Base-by-base conservation (phyloP, 1,140 invertebrate genomes). In the Linepithema humile region DNA sequence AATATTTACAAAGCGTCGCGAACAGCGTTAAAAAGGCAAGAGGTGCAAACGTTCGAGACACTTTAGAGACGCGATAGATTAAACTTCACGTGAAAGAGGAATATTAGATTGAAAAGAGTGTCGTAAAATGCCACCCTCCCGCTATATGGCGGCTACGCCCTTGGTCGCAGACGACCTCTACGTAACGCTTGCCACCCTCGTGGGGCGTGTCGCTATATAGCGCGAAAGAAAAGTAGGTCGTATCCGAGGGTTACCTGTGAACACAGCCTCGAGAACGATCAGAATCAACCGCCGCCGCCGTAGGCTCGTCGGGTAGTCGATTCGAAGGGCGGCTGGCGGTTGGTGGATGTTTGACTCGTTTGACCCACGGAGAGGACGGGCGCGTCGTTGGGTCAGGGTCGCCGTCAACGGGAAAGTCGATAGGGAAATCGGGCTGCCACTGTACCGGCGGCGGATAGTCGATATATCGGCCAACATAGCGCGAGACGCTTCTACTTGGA, bases 351-450 rank as follows among this genome's bases (percentile, higher is more conserved):
- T 80, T 50, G 75, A 48, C 75, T 78, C 75, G 75, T 35, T 57
- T n/a, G n/a, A n/a, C n/a, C n/a, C n/a, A n/a, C 35, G 67, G 64
- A 43, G 57, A 70, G 83, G 74, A 84, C 78, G 72, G 20, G 64
- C 59, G 69, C 78, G 73, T 84, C 82, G 88, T 89, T 86, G 88
- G 88, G 88, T 89, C 88, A 89, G 82, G 88, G 85, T 89, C 88
- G 84, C 70, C 67, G 74, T 12, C 32, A n/a, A 23, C 53, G 85
- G 77, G 88, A 89, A 87, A 89, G 84, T 86, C 88, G 84, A 86
- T 74, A 89, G 88, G 85, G 85, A 89, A 89, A 89, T 88, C 85
- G 64, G 87, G 87, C 84, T 67, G 60, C 65, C 38, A 78, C 29
- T 64, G 70, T 67, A 50, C 43, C 45, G 43, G 9, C 64, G 59